Conservation (phyloP, 2,888 invertebrate species). For the Lathronympha strigana region DNA sequence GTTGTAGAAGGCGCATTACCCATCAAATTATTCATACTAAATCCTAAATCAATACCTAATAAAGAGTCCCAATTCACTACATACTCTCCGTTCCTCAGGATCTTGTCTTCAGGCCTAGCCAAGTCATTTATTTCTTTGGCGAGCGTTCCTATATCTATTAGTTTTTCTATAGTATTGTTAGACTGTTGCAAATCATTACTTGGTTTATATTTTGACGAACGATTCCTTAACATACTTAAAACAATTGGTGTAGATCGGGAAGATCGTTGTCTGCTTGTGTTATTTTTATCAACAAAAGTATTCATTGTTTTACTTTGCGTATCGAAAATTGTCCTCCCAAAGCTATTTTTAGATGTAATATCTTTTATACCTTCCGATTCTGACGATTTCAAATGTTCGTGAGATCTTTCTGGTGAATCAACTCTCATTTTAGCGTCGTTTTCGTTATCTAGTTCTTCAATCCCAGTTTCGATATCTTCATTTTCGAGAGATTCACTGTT, state of each 20-base stretch:
- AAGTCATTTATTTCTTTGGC: constrained; percentile 7
- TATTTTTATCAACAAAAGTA: background rate
- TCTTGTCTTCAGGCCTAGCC: background rate
- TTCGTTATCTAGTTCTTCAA: background rate
- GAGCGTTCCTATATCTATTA: constrained; percentile 12
- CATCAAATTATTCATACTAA: too few species aligned
- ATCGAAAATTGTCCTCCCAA: background rate
- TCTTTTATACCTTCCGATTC: background rate
- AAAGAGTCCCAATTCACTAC: background rate
- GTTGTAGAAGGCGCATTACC: background rate
- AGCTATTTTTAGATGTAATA: too few species aligned
- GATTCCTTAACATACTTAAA: background rate
- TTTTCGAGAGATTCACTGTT: background rate
- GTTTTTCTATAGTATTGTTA: constrained; percentile 3
- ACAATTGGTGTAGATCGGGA: background rate
- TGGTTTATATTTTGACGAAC: background rate
- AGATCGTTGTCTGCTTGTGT: background rate
- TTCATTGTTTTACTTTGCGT: background rate
- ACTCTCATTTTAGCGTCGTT: background rate
- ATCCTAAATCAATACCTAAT: background rate
- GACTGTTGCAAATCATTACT: background rate
- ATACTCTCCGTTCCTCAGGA: background rate
- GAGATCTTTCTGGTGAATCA: background rate
- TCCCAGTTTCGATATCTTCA: background rate
- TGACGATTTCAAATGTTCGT: background rate